Evolutionary conservation across 2,888 invertebrate genomes (phyloP).

Genomic region (Phengaris alcon): DNA sequence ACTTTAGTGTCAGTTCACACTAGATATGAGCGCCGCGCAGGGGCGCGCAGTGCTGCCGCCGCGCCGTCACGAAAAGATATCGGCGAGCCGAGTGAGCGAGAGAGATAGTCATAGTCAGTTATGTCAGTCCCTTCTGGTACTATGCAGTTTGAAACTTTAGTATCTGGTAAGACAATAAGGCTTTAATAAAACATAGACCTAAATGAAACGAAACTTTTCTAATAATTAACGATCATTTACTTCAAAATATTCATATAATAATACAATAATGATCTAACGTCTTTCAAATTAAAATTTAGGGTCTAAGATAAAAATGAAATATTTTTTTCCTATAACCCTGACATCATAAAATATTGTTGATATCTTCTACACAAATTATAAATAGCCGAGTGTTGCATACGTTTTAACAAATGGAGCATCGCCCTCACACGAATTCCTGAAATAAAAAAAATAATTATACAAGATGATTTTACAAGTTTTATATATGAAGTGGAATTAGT

Average conservation of each 20-base stretch:
- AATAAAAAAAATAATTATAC: conserved; percentile 56
- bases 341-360: conserved; percentile 67
- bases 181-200: neutral
- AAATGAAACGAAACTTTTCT: conserved; percentile 66
- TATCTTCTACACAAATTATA: conserved; percentile 83
- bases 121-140: neutral
- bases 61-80: too few species aligned
- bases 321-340: conserved; percentile 62
- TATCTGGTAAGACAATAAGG: neutral
- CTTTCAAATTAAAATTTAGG: conserved; percentile 66
- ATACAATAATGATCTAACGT: conserved; percentile 67
- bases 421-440: conserved; percentile 91
- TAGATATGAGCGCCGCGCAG: too few species aligned
- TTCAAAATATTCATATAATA: conserved; percentile 76
- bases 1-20: too few species aligned
- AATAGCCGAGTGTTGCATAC: conserved; percentile 94
- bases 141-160: neutral
- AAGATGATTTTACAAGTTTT: too few species aligned
- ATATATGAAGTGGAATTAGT: too few species aligned
- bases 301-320: conserved; percentile 71
- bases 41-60: too few species aligned
- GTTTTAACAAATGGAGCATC: conserved; percentile 96
- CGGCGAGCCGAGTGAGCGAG: too few species aligned
- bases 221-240: conserved; percentile 79
- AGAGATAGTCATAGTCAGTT: too few species aligned